These are phyloP conservation scores for Noturus placidus DNA, from an alignment of 2,113 vertebrate genomes.

Conservation along the genomic window DNA sequence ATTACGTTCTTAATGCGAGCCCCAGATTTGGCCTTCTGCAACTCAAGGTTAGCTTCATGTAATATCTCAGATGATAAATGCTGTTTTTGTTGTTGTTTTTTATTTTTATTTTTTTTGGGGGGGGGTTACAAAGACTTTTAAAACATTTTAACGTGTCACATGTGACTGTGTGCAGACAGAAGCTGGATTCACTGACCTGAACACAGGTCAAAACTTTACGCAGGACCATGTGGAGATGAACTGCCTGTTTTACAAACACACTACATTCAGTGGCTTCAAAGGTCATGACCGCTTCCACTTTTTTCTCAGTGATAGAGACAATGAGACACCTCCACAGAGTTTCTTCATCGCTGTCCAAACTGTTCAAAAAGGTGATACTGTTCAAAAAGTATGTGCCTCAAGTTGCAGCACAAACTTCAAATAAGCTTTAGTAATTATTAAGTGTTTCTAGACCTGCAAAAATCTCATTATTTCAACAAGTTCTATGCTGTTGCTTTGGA, in stretches of 20 bases:
- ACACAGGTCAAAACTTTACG: conserved; percentile 71
- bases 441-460: not conserved
- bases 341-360: conserved; percentile 65
- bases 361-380: conserved; percentile 65
- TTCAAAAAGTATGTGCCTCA: conserved; percentile 64
- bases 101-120: not conserved
- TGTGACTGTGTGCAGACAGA: conserved; percentile 53
- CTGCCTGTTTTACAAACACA: conserved; percentile 69
- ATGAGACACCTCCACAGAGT: conserved; percentile 60
- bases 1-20: conserved; percentile 56
- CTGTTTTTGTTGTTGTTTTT: not conserved
- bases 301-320: conserved; percentile 68
- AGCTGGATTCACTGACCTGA: conserved; percentile 59
- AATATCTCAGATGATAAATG: not conserved
- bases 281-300: conserved; percentile 71
- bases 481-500: not conserved
- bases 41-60: conserved; percentile 57
- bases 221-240: conserved; percentile 71
- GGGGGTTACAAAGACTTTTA: not conserved
- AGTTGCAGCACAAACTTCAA: not conserved
- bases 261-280: conserved; percentile 49
- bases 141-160: not conserved
- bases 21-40: conserved; percentile 67
- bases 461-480: not conserved
- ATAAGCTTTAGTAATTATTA: not conserved